Percentiles rank a stretch among this genome's conserved stretches.
Evolutionary conservation across 64 coral and sea anemone genomes (phyloP).

Genomic region (Montipora cactus): DNA sequence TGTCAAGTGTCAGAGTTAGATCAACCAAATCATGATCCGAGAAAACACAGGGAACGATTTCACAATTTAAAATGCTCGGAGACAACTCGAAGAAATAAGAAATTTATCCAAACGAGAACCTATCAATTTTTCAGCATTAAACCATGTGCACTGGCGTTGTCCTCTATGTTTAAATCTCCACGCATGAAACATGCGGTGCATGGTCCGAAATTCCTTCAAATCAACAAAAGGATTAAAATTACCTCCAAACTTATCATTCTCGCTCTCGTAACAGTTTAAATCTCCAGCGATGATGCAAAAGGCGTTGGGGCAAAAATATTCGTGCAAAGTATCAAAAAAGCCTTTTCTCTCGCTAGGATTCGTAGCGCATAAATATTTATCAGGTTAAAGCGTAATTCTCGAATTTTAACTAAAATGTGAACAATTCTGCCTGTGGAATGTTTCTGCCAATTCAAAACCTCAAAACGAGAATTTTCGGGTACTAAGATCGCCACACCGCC

Average conservation of each 20-base stretch:
- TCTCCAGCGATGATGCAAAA: not conserved
- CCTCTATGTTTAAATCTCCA: not conserved
- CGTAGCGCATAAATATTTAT: not conserved
- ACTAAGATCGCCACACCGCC: not conserved
- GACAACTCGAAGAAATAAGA: not conserved
- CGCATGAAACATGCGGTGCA: not conserved
- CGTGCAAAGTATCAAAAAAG: not conserved
- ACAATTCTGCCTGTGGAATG: not conserved
- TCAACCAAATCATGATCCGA: slow-evolving; percentile 33
- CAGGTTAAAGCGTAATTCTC: not conserved
- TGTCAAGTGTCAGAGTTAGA: not conserved
- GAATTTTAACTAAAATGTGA: not conserved
- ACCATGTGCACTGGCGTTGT: not conserved
- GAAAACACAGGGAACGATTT: not conserved
- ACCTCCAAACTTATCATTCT: not conserved
- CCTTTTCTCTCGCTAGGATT: not conserved
- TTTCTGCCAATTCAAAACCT: not conserved
- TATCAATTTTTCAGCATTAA: not conserved
- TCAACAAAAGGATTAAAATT: not conserved
- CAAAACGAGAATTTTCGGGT: not conserved
- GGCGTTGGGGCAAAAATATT: not conserved
- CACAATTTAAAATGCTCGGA: not conserved
- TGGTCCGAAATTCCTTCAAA: not conserved
- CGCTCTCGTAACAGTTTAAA: not conserved
- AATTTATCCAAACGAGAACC: not conserved